Base-by-base conservation (phyloP, 92 coral and sea anemone species). In the Zoanthus solanderi region DNA sequence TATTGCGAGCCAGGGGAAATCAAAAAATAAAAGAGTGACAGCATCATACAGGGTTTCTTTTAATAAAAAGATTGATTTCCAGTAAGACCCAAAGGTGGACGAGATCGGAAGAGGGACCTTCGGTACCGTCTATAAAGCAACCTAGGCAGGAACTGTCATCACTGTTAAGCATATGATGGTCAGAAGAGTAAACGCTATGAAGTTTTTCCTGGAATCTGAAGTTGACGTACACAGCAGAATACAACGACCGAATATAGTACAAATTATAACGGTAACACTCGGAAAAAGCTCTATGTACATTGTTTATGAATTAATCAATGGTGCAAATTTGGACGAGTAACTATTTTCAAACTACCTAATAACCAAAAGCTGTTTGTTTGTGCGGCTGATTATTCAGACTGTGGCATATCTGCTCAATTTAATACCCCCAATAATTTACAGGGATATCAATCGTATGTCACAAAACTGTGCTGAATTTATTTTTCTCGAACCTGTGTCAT, bases 231-330 rank as follows among this genome's bases (percentile, higher is more conserved):
- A 60, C 30, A 60, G 74, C 85, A 80, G 61, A 18, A 57, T 31
- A 23, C 23, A 23, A 23, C n/a, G 23, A 23, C 23, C 23, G 23
- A 23, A 23, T 23, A 23, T 23, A 23, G 23, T 23, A 23, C 23
- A 23, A 23, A 23, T 47, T 47, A 57, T 82, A 76, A 76, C 76
- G 52, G 86, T 82, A 61, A 57, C 75, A 63, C 63, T 65, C 12
- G 53, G 85, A 60, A 63, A 82, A 34, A 82, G 86, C 37, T 15
- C 58, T 15, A 34, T 82, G 14, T 82, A 82, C 34, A 82, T 82
- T 42, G 86, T 82, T 57, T 82, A 52, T 57, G 86, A 82, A 82
- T n/a, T 82, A 63, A 71, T 82, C 44, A 82, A 82, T 18, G 23
- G 86, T 18, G 47, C 47, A 73, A 66, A 82, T 61, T 82, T 82